Base-by-base conservation (phyloP, 2,113 vertebrate genomes). In the Amblyornis subalaris region DNA sequence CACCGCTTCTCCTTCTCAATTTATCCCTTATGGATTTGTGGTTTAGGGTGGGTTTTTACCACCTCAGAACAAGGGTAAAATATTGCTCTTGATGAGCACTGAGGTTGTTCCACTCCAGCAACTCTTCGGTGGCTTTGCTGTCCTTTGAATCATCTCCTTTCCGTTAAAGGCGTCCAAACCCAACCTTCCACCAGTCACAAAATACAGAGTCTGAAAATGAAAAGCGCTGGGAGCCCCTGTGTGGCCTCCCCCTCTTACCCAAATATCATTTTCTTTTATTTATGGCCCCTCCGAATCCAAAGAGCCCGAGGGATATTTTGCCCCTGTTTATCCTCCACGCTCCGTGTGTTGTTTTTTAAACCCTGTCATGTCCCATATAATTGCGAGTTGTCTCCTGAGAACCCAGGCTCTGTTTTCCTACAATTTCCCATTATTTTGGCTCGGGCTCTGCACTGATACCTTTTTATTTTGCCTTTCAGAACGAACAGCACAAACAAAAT, bases 191-290 rank as follows among this genome's bases (percentile, higher is more conserved):
- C 24, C 73, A 29, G 64, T 48, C 91, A 76, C 71, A 40, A 75
- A 85, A 78, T n/a, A 40, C 31, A 1, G 6, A 93, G 35, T 2
- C 20, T 83, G 78, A 60, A 89, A 96, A 96, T 94, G 90, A 85
- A 90, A 80, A 71, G 85, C 15, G 2, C 24, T 8, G 25, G 40
- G 64, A 91, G 14, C 10, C 21, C 36, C 16, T 2, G 20, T 35
- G 61, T 82, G 91, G 22, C 31, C 60, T 85, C 64, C 78, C 60
- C 28, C 90, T 90, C 83, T 89, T 94, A 77, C 72, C 78, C 90
- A 97, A 97, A 96, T 95, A 95, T 81, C 75, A 94, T 95, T 95
- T 67, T 95, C 85, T 90, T 80, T 88, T 91, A 95, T 96, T 96
- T 97, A 95, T 77, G 82, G 60, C 60, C 89, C 85, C 92, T 88